Evolutionary conservation across 2,888 invertebrate genomes (phyloP), one percentile per base, ranked within the genome.

Genomic region (Cerastis rubricosa): DNA sequence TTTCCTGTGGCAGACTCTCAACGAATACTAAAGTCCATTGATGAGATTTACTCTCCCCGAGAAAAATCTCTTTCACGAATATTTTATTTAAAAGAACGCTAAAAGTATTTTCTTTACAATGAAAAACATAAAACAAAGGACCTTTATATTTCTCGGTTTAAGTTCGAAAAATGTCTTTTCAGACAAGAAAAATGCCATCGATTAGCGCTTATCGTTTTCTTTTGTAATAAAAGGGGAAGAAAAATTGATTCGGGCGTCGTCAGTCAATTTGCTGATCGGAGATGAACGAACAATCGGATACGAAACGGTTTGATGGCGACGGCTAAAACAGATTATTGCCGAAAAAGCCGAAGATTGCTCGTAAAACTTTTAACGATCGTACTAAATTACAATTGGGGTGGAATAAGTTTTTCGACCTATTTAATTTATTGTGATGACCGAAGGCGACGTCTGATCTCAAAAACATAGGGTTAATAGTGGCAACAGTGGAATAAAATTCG

Each of bases 331-430:
- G 93, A 94, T 94, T 94, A 93, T 92, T 89, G 91, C 88, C 90
- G 89, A 89, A 89, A 89, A 91, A 92, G 89, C 90, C 92, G 91
- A 93, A 93, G 93, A 94, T 94, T 92, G 93, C 92, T 92, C 93
- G 93, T 94, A 94, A 94, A 94, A 94, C 92, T 94, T 94, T 93
- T 94, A 94, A 94, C 92, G 94, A 90, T 90, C 89, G 89, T 84
- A 92, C 92, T 93, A 93, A 94, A 94, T 94, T 93, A 93, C 94
- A 92, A 94, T 94, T 90, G 91, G 90, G 90, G 86, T 88, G 88
- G 90, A 91, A 91, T 91, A 92, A 93, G 91, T 94, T 92, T 91
- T 89, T 92, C 91, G 90, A 90, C 90, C 91, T 91, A 90, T 92
- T 92, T 93, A 94, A 93, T 93, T 93, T 93, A 94, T 92, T 89